Conservation (phyloP, 2,113 vertebrate genomes). For the Myrmecobius fasciatus region DNA sequence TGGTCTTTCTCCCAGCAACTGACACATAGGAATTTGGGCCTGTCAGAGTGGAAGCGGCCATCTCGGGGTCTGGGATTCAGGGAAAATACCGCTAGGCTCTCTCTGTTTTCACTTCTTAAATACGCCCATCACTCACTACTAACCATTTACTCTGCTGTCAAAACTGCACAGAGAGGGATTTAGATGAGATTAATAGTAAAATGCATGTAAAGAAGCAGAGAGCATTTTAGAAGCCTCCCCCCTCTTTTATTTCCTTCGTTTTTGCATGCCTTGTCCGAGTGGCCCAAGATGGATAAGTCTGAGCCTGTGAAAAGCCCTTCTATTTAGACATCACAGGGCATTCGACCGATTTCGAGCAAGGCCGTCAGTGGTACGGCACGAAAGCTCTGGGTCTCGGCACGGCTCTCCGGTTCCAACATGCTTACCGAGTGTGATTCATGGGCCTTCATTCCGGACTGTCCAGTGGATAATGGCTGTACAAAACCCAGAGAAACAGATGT, state of each 20-base stretch:
- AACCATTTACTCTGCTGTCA: slow-evolving; percentile 78
- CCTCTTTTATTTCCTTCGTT: slow-evolving; percentile 12
- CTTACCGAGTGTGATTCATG: slow-evolving; percentile 82
- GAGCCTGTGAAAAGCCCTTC: slow-evolving; percentile 64
- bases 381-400: slow-evolving; percentile 64
- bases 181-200: slow-evolving; percentile 74
- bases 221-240: not conserved
- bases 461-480: slow-evolving; percentile 86
- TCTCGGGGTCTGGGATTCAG: slow-evolving; percentile 69
- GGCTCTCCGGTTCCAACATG: slow-evolving; percentile 78
- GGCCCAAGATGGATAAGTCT: slow-evolving; percentile 56
- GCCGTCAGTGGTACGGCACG: slow-evolving; percentile 52
- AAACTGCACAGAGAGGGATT: slow-evolving; percentile 76
- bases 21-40: slow-evolving; percentile 72
- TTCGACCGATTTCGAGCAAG: slow-evolving; percentile 63
- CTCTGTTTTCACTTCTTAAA: slow-evolving; percentile 71
- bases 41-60: slow-evolving; percentile 64
- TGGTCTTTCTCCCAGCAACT: slow-evolving; percentile 74
- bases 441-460: slow-evolving; percentile 83
- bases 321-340: slow-evolving; percentile 62
- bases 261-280: slow-evolving; percentile 63
- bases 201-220: slow-evolving; percentile 40
- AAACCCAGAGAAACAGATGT: slow-evolving; percentile 88
- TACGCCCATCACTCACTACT: slow-evolving; percentile 72
- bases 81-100: slow-evolving; percentile 69